phyloP scores from a whole-genome alignment of 2,113 vertebrate species.

The Chaetodon auriga region DNA sequence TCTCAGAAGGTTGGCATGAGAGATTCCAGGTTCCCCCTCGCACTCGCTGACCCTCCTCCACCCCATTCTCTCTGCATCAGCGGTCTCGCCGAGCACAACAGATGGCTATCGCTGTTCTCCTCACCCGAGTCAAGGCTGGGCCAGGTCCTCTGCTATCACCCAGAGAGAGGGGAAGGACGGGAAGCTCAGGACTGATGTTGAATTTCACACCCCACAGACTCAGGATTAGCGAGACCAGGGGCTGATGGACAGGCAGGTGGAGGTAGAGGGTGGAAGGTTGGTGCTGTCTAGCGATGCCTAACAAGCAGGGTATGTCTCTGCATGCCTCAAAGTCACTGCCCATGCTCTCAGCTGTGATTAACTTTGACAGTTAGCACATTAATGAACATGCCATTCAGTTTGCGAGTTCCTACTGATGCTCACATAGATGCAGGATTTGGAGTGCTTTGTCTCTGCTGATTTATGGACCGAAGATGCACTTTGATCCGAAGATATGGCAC shows the following conservation, averaged over 20 bases:
- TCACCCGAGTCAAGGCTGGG: conserved; percentile 43
- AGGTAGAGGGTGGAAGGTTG: conserved; percentile 5
- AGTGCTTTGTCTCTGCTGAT: neutral
- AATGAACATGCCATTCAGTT: neutral
- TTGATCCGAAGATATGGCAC: neutral
- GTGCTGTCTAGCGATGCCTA: conserved; percentile 31
- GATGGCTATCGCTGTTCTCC: conserved; percentile 64
- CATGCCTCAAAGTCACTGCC: neutral
- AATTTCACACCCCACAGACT: conserved; percentile 71
- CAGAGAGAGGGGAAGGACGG: neutral
- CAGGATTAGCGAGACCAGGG: conserved; percentile 52
- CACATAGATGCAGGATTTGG: neutral
- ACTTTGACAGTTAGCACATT: neutral
- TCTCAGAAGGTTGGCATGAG: conserved; percentile 3
- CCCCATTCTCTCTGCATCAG: conserved; percentile 54
- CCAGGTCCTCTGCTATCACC: conserved; percentile 30
- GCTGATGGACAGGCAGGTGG: conserved; percentile 61
- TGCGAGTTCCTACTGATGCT: no score
- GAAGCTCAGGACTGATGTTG: conserved; percentile 46
- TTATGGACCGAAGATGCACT: neutral
- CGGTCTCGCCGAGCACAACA: conserved; percentile 47
- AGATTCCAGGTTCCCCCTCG: neutral
- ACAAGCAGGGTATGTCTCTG: neutral
- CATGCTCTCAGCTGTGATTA: neutral
- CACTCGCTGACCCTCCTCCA: conserved; percentile 27